Evolutionary conservation across 2,888 invertebrate species (phyloP), one percentile per base, ranked within the genome.

Genomic region (Anagyrus pseudococci): DNA sequence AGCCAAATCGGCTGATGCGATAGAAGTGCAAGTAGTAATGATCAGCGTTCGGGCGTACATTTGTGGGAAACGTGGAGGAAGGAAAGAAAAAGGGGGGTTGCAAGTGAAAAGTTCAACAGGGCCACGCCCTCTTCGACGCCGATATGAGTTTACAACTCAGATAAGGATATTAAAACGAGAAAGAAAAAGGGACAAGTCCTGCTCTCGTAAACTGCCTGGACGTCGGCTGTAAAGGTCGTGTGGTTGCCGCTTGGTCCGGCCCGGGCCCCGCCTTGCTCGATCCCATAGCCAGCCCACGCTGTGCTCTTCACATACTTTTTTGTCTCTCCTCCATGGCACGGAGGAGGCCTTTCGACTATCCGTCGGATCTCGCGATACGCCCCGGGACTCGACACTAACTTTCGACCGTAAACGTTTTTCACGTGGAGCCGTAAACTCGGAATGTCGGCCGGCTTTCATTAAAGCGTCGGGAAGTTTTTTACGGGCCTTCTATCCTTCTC

Each of bases 131-230:
- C 33, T 37, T 15, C 13, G 4, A 64, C 68, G 67, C 68, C 64
- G 72, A 74, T 74, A 73, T 69, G 71, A 74, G 71, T 75, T 75
- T 75, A 75, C 74, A 73, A 68, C 71, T 60, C 25, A 74, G 73
- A 75, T 74, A 74, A 75, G 72, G 70, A 66, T 71, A 69, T 69
- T 72, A 71, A 68, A 71, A 69, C 71, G 58, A 69, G 59, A 61
- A 56, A 69, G 67, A 10, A 8, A 15, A 15, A 64, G 60, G 58
- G 54, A 57, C 26, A 41, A 68, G 64, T 64, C 57, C 50, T 59
- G 66, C 47, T n/a, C n/a, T 69, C 70, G 71, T 73, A 74, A 75
- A 74, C 67, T 69, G 68, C 62, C 58, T 58, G 59, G 61, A 63
- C 64, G 15, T 7, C 62, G 67, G 67, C 61, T 66, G 67, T 63